phyloP scores from a whole-genome alignment of 2,113 vertebrate genomes.

The Mobula birostris region DNA sequence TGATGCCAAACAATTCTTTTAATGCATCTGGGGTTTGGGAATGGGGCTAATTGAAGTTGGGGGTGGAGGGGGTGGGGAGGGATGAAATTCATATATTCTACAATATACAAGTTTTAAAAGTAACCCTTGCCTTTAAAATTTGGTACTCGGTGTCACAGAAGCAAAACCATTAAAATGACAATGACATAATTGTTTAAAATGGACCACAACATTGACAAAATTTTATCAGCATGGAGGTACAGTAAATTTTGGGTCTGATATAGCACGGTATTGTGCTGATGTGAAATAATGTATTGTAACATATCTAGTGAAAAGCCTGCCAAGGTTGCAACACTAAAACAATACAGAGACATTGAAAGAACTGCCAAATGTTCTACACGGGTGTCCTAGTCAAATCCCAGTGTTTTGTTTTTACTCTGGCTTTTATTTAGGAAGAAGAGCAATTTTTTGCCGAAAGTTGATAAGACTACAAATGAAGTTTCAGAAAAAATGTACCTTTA shows the following conservation, averaged over 20 bases:
- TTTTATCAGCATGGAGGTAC: constrained; percentile 34
- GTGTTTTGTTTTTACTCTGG: constrained; percentile 58
- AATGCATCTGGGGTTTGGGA: constrained; percentile 34
- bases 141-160: constrained; percentile 6
- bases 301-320: constrained; percentile 33
- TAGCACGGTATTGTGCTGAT: constrained; percentile 25
- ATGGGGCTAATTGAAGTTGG: constrained; percentile 26
- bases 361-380: constrained; percentile 58
- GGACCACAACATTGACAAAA: constrained; percentile 34
- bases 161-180: constrained; percentile 38
- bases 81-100: constrained; percentile 20
- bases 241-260: constrained; percentile 33
- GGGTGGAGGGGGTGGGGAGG: not conserved
- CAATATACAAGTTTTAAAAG: constrained; percentile 33
- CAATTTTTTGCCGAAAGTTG: constrained; percentile 67
- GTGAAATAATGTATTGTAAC: constrained; percentile 44
- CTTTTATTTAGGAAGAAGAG: constrained; percentile 54
- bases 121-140: constrained; percentile 34
- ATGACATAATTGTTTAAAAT: constrained; percentile 36
- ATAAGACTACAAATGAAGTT: constrained; percentile 82
- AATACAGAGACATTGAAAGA: constrained; percentile 44
- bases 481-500: constrained; percentile 78
- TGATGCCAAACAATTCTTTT: constrained; percentile 37
- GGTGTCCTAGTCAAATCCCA: constrained; percentile 54
- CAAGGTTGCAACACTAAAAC: constrained; percentile 40